Percentiles rank a stretch among this genome's conserved stretches.
These are phyloP conservation scores for Zeus faber DNA, from an alignment of 2,113 vertebrate species.

Conservation along the genomic window DNA sequence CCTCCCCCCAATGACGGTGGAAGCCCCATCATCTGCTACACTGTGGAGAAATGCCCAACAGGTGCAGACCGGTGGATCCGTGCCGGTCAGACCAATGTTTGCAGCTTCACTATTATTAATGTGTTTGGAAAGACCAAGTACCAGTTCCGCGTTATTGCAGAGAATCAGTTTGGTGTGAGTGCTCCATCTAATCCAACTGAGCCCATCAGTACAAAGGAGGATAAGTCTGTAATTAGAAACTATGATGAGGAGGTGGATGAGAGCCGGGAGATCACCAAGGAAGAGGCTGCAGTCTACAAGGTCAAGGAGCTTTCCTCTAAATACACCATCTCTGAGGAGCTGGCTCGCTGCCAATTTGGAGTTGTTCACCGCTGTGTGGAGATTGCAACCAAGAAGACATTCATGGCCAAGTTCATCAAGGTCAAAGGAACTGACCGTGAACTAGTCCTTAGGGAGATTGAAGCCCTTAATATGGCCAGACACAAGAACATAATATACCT, in stretches of 20 bases:
- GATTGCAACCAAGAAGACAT: constrained; percentile 93
- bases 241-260: constrained; percentile 98
- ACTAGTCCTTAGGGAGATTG: constrained; percentile 94
- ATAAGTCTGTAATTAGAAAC: constrained; percentile 89
- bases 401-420: constrained; percentile 95
- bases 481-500: constrained; percentile 90
- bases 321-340: constrained; percentile 94
- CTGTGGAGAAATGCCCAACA: constrained; percentile 93
- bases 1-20: constrained; percentile 91
- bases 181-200: constrained; percentile 88
- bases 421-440: constrained; percentile 96
- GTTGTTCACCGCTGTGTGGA: constrained; percentile 90
- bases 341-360: constrained; percentile 93
- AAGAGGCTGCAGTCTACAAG: constrained; percentile 85
- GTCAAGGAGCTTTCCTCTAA: constrained; percentile 90
- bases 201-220: constrained; percentile 90
- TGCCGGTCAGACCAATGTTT: constrained; percentile 86
- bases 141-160: constrained; percentile 95
- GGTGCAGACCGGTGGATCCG: constrained; percentile 94
- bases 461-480: constrained; percentile 87
- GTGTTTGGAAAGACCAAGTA: constrained; percentile 97
- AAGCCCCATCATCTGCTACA: constrained; percentile 88
- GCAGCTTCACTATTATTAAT: constrained; percentile 88
- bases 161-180: constrained; percentile 94
- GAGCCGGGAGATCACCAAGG: constrained; percentile 80